phyloP scores from a whole-genome alignment of 2,797 vertebrate genomes.

The Percopsis omiscomaycus region DNA sequence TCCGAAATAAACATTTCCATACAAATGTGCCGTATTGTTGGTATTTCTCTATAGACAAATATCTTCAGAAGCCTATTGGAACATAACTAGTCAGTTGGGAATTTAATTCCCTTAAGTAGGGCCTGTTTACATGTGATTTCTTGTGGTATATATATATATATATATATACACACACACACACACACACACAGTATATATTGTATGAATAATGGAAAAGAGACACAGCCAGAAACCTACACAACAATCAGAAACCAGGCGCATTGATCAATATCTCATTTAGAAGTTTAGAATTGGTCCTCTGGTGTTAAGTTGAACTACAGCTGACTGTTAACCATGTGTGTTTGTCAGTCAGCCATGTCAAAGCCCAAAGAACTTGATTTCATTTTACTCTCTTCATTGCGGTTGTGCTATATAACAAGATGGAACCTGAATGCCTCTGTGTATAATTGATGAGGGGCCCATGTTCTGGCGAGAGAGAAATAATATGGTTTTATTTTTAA shows the following conservation, averaged over 20 bases:
- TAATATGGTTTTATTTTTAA: conserved; percentile 64
- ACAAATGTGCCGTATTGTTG: conserved; percentile 81
- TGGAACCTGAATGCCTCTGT: conserved; percentile 77
- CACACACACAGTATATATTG: conserved; percentile 60
- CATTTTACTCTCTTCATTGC: conserved; percentile 75
- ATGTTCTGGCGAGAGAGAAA: conserved; percentile 70
- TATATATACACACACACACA: conserved; percentile 55
- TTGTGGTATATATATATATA: conserved; percentile 72
- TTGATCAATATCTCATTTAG: conserved; percentile 68
- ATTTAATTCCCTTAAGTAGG: conserved; percentile 69
- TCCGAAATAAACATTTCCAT: conserved; percentile 79
- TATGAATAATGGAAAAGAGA: conserved; percentile 65
- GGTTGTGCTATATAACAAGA: conserved; percentile 67
- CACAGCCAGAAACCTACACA: conserved; percentile 70
- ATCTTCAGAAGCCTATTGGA: conserved; percentile 78
- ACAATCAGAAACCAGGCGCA: conserved; percentile 64
- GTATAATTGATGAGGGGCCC: conserved; percentile 74
- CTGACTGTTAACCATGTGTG: conserved; percentile 81
- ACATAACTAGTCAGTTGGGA: conserved; percentile 76
- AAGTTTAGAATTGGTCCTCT: conserved; percentile 72
- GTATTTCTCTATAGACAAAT: conserved; percentile 72
- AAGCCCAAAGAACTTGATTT: conserved; percentile 83
- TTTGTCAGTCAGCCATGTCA: conserved; percentile 79
- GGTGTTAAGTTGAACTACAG: conserved; percentile 74
- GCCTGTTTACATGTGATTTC: conserved; percentile 81